Evolutionary conservation across 2,888 invertebrate species (phyloP), one percentile per base, ranked within the genome.

Genomic region (Lasioglossum zephyrum): DNA sequence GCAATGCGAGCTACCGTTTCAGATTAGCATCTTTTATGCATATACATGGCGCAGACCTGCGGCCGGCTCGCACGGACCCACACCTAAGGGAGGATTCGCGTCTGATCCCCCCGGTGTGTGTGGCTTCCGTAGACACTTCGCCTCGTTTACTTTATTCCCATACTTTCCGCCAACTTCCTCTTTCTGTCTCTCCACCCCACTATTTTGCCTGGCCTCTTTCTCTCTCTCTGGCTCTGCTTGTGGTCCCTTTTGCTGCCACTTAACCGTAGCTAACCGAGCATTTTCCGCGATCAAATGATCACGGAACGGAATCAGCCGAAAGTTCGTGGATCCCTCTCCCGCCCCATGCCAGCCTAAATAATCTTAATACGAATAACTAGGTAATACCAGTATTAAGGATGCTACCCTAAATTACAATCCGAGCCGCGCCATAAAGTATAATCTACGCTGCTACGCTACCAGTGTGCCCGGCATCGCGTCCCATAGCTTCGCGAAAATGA

Each of bases 1-100:
- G 93, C 93, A 89, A 88, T 91, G 89, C 93, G 91, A 93, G 93
- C 93, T 93, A 93, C 93, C 93, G 93, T 93, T 93, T 93, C 87
- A 93, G 93, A 93, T 93, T 93, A 93, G 89, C 92, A 93, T 93
- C 93, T 93, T 91, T 92, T 91, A 92, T 92, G 91, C 89, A 90
- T 89, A 89, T 88, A 89, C 90, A 88, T 84, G 86, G 69, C 66
- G 76, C 63, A 83, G 87, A 88, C 84, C 89, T 86, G 88, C 89
- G 81, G 87, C 82, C 87, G 66, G 66, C 77, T 18, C 70, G 76
- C 81, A 80, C 83, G 74, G 41, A 66, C 79, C 31, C 73, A 31
- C 84, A 41, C 69, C 74, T 53, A 63, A 41, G 53, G 78, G 41
- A 72, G 70, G 63, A 78, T 75, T 72, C 84, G 78, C 75, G 60